phyloP scores from a whole-genome alignment of 2,113 vertebrate genomes.

The Apteryx owenii region DNA sequence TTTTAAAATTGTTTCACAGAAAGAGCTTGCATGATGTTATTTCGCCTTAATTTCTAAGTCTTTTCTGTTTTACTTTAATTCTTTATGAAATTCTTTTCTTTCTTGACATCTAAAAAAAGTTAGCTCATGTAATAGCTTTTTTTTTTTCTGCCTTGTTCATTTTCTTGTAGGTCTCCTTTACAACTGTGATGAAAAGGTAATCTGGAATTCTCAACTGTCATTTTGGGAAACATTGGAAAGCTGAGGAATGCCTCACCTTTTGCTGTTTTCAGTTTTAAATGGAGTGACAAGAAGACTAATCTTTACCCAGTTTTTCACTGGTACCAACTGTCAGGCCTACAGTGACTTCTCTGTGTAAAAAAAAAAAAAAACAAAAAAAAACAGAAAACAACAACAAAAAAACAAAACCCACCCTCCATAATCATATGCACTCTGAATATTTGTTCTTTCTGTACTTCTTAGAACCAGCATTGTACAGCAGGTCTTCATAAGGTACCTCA shows the following conservation, averaged over 20 bases:
- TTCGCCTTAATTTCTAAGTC: neutral
- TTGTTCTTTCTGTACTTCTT: neutral
- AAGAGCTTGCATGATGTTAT: neutral
- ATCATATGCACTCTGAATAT: neutral
- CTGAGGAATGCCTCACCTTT: neutral
- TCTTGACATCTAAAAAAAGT: neutral
- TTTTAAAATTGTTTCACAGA: neutral
- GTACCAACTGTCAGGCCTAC: neutral
- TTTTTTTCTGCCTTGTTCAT: neutral
- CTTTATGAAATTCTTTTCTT: neutral
- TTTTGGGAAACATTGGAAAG: neutral
- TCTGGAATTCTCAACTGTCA: neutral
- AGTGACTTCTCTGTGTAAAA: neutral
- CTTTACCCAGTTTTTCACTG: neutral
- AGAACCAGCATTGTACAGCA: neutral
- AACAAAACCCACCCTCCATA: neutral
- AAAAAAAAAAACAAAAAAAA: neutral
- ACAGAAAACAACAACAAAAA: too few species aligned
- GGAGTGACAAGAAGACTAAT: neutral
- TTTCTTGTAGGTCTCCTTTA: slow-evolving; percentile 66
- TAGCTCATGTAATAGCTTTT: neutral
- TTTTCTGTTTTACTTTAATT: neutral
- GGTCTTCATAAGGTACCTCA: neutral
- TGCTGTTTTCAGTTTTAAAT: neutral
- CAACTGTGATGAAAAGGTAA: slow-evolving; percentile 73